Evolutionary conservation across 2,888 invertebrate genomes (phyloP).

Genomic region (Eupithecia tripunctaria): DNA sequence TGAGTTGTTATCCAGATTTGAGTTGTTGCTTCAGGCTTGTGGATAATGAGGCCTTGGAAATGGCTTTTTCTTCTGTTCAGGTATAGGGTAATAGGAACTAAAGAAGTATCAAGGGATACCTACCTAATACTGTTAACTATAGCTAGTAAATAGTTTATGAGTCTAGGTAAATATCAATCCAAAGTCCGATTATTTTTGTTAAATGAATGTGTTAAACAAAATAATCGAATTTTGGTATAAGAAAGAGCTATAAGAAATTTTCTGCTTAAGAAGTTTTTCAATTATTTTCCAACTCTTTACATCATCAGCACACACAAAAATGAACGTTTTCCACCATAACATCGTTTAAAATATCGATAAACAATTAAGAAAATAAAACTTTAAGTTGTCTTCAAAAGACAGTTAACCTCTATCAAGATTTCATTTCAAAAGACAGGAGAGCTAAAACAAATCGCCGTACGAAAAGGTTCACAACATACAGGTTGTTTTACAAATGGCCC

Average conservation of each 20-base stretch:
- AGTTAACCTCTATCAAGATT: neutral
- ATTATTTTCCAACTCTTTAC: too few relatives aligned
- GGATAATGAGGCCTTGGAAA: neutral
- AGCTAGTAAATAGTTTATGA: too few relatives aligned
- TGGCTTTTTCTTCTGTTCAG: neutral
- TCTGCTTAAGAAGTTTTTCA: too few relatives aligned
- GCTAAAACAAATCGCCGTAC: slow-evolving; percentile 14
- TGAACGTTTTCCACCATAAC: too few relatives aligned
- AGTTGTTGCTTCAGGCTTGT: neutral
- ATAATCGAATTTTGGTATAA: too few relatives aligned
- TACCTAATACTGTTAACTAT: neutral
- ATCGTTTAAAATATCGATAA: neutral
- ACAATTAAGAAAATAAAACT: neutral
- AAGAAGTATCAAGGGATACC: neutral
- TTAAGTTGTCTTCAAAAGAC: neutral
- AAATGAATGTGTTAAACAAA: too few relatives aligned
- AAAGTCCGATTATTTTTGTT: too few relatives aligned
- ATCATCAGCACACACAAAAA: too few relatives aligned
- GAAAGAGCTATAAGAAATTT: too few relatives aligned
- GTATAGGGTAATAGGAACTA: neutral
- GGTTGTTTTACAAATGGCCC: slow-evolving; percentile 17
- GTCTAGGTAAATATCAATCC: too few relatives aligned
- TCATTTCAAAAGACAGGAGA: neutral
- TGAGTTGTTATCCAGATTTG: slow-evolving; percentile 9
- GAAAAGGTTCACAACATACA: slow-evolving; percentile 25